Conservation (phyloP, 2,888 invertebrate genomes). For the Cylindroiulus punctatus region DNA sequence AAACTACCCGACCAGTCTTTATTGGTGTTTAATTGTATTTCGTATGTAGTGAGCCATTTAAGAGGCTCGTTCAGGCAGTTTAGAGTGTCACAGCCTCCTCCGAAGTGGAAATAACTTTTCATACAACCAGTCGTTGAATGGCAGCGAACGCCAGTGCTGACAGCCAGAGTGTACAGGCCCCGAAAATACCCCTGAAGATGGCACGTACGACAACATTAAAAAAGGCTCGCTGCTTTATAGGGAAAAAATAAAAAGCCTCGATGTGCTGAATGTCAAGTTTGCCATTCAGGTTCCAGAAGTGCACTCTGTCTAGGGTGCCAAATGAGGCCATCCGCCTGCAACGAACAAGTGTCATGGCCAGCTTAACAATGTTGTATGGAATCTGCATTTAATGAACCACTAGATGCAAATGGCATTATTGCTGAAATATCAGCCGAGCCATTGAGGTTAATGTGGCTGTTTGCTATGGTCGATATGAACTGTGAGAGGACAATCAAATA, state of each 20-base stretch:
- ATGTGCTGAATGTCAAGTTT: slow-evolving; percentile 20
- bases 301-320: background rate
- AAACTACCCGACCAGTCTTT: slow-evolving; percentile 42
- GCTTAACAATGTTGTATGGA: background rate
- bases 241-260: background rate
- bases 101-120: slow-evolving; percentile 34
- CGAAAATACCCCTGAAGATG: background rate
- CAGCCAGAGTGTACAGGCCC: background rate
- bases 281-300: slow-evolving; percentile 1
- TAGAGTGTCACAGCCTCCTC: slow-evolving; percentile 11
- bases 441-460: background rate
- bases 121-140: slow-evolving; percentile 17
- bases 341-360: background rate
- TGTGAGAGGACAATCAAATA: too few relatives aligned
- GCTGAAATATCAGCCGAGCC: background rate
- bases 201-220: slow-evolving; percentile 27
- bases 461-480: too few relatives aligned
- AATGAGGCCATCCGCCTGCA: background rate
- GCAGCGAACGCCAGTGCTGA: background rate
- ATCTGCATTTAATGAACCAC: background rate
- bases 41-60: slow-evolving; percentile 38
- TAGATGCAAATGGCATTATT: background rate
- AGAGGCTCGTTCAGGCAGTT: slow-evolving; percentile 37
- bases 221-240: background rate
- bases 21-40: slow-evolving; percentile 37